Evolutionary conservation across 2,888 invertebrate genomes (phyloP).

Genomic region (Boloria selene): DNA sequence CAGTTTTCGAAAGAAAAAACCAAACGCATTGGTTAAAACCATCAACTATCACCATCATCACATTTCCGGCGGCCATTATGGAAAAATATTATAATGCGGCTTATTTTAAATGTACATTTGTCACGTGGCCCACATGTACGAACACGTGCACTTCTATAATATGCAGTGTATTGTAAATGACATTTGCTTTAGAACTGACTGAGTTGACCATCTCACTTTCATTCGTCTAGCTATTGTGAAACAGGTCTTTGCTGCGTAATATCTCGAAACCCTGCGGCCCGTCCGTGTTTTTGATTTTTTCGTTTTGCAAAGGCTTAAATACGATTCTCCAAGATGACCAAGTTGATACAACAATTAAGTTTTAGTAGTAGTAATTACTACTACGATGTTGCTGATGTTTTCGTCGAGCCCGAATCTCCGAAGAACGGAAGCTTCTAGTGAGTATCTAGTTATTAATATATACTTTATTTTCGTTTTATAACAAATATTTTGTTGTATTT

Average conservation of each 20-base stretch:
- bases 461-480: constrained; percentile 13
- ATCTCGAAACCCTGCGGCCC: constrained; percentile 56
- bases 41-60: constrained; percentile 50
- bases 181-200: constrained; percentile 42
- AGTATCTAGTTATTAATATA: constrained; percentile 47
- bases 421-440: constrained; percentile 62
- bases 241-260: constrained; percentile 61
- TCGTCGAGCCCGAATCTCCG: constrained; percentile 55
- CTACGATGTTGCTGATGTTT: constrained; percentile 60
- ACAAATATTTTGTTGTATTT: neutral
- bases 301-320: constrained; percentile 74
- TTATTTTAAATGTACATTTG: constrained; percentile 51
- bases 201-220: constrained; percentile 33
- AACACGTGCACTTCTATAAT: constrained; percentile 22
- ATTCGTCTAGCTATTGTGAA: constrained; percentile 50
- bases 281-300: constrained; percentile 66
- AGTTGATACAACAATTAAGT: constrained; percentile 79
- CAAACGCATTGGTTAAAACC: constrained; percentile 24
- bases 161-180: constrained; percentile 25
- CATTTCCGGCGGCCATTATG: constrained; percentile 71
- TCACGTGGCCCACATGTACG: constrained; percentile 41
- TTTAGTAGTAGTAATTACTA: constrained; percentile 80
- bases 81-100: constrained; percentile 58
- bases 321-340: constrained; percentile 78
- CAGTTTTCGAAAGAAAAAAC: constrained; percentile 1